Evolutionary conservation across 92 coral and sea anemone species (phyloP), one percentile per base, ranked within the genome.

Genomic region (Isaurus tuberculatus): DNA sequence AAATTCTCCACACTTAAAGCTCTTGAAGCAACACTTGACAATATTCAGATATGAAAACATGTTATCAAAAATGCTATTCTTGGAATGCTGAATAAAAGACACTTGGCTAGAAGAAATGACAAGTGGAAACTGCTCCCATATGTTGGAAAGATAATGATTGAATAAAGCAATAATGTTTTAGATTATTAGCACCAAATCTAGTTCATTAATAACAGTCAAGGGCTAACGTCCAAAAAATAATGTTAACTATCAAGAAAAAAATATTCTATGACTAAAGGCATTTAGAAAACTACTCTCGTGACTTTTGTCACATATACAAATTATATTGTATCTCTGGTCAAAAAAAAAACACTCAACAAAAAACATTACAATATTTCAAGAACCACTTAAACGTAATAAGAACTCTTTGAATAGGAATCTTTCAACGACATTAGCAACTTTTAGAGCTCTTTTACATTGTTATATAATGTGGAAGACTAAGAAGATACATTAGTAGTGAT

Each of bases 1-100:
- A 77, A 77, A 77, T 77, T 77, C 70, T 77, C 82, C 82, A 77
- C 82, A 77, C 82, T 77, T 37, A 33, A 77, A 57, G 15, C 68
- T 17, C 68, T 77, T 10, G 49, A 58, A 33, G 14, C 25, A 40
- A 17, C 23, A 42, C 57, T 40, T 71, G 19, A 40, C 40, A 71
- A 11, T n/a, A 19, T 22, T 16, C 8, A 23, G 51, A 40, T 37
- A 15, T 2, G 17, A 49, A 48, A 73, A 49, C 29, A 17, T 16
- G 25, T 30, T 46, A 25, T 30, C 15, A 23, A 17, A 15, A 11
- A 44, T 74, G 69, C 51, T 77, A 77, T 77, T 57, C 68, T 57
- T 17, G 58, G 70, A 57, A 77, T 58, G 70, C 11, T 0, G 10
- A 8, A 14, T 4, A 36, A 33, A 25, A 14, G 20, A 2, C 48